Percentiles rank a stretch among this genome's conserved stretches.
Evolutionary conservation across 2,113 vertebrate genomes (phyloP).

Genomic region (Spilogale gracilis): DNA sequence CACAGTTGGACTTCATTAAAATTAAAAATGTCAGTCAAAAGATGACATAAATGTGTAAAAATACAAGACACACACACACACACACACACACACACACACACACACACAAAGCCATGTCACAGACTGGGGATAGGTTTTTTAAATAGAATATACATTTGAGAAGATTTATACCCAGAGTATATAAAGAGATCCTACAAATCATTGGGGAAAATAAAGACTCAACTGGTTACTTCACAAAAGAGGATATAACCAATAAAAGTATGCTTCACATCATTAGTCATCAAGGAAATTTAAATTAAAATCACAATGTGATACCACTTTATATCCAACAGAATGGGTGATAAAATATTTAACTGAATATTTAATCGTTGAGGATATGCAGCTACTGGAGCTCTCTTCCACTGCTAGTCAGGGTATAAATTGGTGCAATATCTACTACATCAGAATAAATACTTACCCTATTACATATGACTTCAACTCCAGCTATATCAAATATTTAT

Average conservation of each 20-base stretch:
- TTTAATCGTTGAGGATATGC: not conserved
- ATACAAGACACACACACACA: not conserved
- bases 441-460: not conserved
- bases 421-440: not conserved
- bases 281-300: not conserved
- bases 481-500: not conserved
- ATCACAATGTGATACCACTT: not conserved
- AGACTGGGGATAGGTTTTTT: not conserved
- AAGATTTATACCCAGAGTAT: not conserved
- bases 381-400: not conserved
- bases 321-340: not conserved
- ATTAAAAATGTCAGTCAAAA: constrained; percentile 29
- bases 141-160: not conserved
- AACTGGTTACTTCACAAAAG: not conserved
- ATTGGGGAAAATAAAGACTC: not conserved
- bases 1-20: constrained; percentile 1
- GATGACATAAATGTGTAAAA: not conserved
- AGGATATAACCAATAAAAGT: not conserved
- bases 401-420: not conserved
- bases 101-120: not conserved
- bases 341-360: not conserved
- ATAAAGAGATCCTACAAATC: not conserved
- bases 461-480: not conserved
- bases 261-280: not conserved
- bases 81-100: no score